phyloP scores from a whole-genome alignment of 2,113 vertebrate species.

The Hemiprocne comata region DNA sequence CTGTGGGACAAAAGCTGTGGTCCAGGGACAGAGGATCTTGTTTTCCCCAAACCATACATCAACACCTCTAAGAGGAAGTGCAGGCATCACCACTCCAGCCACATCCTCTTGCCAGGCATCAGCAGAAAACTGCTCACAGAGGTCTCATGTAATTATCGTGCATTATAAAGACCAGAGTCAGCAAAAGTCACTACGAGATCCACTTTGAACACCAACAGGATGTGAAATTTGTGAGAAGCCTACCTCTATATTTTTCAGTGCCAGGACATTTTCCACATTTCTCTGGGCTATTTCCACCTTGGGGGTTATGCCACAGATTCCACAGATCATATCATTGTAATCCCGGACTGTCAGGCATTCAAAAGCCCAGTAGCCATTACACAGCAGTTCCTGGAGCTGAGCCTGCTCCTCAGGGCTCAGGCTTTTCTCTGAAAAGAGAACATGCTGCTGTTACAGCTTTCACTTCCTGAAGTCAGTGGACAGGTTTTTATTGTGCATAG shows the following conservation, averaged over 20 bases:
- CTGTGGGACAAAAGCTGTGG: not conserved
- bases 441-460: not conserved
- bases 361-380: slow-evolving; percentile 96
- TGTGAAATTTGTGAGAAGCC: not conserved
- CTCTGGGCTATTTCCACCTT: slow-evolving; percentile 93
- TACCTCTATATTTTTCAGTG: slow-evolving; percentile 93
- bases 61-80: not conserved
- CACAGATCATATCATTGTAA: slow-evolving; percentile 99
- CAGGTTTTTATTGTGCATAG: not conserved
- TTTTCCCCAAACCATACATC: not conserved
- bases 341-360: slow-evolving; percentile 94
- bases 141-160: not conserved
- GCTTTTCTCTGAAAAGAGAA: slow-evolving; percentile 80
- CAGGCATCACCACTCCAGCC: slow-evolving; percentile 7
- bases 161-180: not conserved
- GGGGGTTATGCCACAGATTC: slow-evolving; percentile 93
- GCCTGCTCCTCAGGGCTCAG: slow-evolving; percentile 79
- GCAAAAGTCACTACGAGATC: not conserved
- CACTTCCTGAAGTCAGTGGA: not conserved
- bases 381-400: slow-evolving; percentile 88
- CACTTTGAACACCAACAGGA: not conserved
- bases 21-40: not conserved
- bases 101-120: slow-evolving; percentile 38
- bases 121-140: slow-evolving; percentile 35
- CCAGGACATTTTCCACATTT: slow-evolving; percentile 83